Conservation (phyloP, 2,888 invertebrate genomes). For the Pandemis corylana region DNA sequence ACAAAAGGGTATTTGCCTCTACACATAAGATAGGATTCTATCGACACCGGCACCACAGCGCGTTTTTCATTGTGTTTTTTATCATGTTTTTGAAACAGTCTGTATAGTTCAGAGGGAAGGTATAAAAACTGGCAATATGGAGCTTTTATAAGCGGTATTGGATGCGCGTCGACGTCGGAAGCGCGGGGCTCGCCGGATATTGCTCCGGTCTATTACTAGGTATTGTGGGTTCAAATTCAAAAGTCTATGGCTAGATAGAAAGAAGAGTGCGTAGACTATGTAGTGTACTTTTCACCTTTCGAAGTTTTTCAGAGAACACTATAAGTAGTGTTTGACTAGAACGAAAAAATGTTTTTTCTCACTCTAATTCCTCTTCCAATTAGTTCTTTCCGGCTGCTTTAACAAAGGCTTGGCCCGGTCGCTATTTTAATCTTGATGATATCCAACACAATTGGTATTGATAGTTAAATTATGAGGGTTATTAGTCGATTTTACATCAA, state of each 20-base stretch:
- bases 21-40: not conserved
- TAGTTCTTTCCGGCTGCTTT: no score
- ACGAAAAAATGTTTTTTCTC: no score
- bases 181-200: constrained; percentile 28
- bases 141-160: constrained; percentile 21
- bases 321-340: no score
- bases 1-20: not conserved
- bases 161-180: constrained; percentile 12
- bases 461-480: no score
- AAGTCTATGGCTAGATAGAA: not conserved
- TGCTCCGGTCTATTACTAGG: constrained; percentile 13
- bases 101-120: not conserved
- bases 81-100: not conserved
- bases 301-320: not conserved
- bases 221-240: not conserved
- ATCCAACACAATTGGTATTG: no score
- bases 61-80: not conserved
- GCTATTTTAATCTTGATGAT: no score
- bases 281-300: not conserved
- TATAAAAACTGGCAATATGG: constrained; percentile 8
- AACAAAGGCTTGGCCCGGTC: no score
- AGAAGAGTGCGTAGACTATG: not conserved
- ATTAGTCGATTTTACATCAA: no score
- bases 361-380: no score
- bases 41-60: not conserved